These are phyloP conservation scores for Sinocyclocheilus maitianheensis DNA, from an alignment of 2,113 vertebrate genomes.

Conservation along the genomic window DNA sequence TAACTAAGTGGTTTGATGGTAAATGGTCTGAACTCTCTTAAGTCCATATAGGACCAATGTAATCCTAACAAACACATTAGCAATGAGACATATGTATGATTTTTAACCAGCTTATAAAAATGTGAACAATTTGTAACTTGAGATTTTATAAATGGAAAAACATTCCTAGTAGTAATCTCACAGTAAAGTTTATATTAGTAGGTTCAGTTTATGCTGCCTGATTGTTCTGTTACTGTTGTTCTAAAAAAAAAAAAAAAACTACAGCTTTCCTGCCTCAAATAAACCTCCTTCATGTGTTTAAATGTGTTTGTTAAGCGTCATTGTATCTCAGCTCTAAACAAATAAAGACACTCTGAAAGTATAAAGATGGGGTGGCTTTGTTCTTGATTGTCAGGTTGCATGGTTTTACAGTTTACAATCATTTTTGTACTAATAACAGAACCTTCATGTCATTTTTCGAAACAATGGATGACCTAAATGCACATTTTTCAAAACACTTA, in stretches of 20 bases:
- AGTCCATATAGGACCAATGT: background rate
- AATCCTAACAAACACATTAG: background rate
- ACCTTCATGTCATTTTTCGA: no score
- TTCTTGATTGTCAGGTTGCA: background rate
- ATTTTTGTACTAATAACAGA: no score
- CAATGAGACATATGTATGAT: background rate
- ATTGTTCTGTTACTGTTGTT: background rate
- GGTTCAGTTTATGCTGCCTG: background rate
- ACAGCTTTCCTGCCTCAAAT: constrained; percentile 13
- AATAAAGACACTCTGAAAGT: background rate
- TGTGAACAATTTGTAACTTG: background rate
- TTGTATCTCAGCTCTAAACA: background rate
- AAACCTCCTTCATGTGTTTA: background rate
- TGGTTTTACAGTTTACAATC: background rate
- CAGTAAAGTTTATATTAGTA: background rate
- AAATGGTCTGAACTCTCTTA: background rate
- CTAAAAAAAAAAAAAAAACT: background rate
- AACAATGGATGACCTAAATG: no score
- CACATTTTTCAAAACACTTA: no score
- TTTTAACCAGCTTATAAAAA: background rate
- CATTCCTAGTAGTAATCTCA: background rate
- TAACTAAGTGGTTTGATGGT: background rate
- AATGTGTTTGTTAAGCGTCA: background rate
- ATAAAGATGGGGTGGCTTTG: background rate
- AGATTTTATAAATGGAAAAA: background rate